A percentile compares a stretch with the other conserved stretches of the same genome.
phyloP scores from a whole-genome alignment of 2,113 vertebrate species.

The Mustela lutreola region DNA sequence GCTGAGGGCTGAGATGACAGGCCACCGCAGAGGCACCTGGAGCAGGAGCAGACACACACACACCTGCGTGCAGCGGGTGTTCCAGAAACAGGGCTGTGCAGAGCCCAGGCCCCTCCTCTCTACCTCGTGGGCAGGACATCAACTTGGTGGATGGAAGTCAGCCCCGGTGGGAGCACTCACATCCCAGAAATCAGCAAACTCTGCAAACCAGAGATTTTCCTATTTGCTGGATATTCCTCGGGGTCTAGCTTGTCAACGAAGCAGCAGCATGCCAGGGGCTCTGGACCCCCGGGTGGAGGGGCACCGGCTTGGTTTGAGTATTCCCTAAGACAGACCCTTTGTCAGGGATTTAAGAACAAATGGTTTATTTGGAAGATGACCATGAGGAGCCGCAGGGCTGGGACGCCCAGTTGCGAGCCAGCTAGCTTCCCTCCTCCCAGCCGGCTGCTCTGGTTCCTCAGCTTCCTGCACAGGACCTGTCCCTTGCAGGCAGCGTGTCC shows the following conservation, averaged over 20 bases:
- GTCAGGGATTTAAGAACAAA: not conserved
- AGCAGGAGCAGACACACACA: too few relatives aligned
- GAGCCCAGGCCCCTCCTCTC: not conserved
- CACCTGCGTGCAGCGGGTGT: fast-evolving
- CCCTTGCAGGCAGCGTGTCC: not conserved
- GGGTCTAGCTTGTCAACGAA: too few relatives aligned
- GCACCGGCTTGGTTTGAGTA: too few relatives aligned
- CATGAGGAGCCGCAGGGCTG: too few relatives aligned
- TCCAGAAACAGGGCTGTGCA: fast-evolving
- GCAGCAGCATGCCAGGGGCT: not conserved
- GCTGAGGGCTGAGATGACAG: not conserved
- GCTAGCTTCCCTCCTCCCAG: not conserved
- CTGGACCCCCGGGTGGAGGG: not conserved
- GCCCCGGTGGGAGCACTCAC: not conserved
- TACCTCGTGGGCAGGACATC: fast-evolving
- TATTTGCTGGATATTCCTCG: not conserved
- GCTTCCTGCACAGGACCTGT: not conserved
- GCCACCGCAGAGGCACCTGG: fast-evolving
- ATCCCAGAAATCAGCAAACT: not conserved
- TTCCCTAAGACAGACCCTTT: not conserved
- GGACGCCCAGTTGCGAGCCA: too few relatives aligned
- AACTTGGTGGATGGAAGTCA: not conserved
- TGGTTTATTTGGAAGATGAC: not conserved
- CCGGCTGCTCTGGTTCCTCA: not conserved
- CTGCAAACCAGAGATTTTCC: not conserved